Conservation (phyloP, 2,113 vertebrate genomes). For the Thermophis baileyi region DNA sequence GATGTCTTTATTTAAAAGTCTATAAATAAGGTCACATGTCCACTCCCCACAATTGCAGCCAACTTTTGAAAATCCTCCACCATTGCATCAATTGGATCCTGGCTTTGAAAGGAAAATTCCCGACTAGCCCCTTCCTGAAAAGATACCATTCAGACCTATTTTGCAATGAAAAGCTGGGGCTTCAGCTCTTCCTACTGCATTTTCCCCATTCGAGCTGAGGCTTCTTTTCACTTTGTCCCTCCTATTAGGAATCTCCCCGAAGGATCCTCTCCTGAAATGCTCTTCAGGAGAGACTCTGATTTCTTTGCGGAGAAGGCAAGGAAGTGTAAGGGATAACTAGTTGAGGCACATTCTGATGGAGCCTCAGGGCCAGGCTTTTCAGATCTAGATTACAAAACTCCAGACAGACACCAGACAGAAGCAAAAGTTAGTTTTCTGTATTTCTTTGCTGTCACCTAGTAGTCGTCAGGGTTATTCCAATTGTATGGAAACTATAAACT, state of each 20-base stretch:
- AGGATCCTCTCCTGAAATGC: background rate
- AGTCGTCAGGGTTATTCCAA: background rate
- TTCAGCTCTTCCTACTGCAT: background rate
- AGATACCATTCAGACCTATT: background rate
- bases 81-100: background rate
- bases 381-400: background rate
- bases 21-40: background rate
- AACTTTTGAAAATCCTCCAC: no score
- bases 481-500: background rate
- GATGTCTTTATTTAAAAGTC: background rate
- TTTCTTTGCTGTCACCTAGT: background rate
- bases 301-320: background rate
- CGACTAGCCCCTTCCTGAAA: background rate
- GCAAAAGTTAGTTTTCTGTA: background rate
- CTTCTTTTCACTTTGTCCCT: background rate
- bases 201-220: background rate
- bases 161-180: background rate
- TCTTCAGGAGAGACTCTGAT: background rate
- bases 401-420: background rate
- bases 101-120: background rate
- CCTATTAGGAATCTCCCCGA: background rate
- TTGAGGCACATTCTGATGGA: background rate
- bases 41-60: background rate
- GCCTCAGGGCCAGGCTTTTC: background rate
- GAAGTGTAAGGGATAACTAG: background rate